These are phyloP conservation scores for Eilema caniola DNA, from an alignment of 2,888 invertebrate species.

Conservation along the genomic window DNA sequence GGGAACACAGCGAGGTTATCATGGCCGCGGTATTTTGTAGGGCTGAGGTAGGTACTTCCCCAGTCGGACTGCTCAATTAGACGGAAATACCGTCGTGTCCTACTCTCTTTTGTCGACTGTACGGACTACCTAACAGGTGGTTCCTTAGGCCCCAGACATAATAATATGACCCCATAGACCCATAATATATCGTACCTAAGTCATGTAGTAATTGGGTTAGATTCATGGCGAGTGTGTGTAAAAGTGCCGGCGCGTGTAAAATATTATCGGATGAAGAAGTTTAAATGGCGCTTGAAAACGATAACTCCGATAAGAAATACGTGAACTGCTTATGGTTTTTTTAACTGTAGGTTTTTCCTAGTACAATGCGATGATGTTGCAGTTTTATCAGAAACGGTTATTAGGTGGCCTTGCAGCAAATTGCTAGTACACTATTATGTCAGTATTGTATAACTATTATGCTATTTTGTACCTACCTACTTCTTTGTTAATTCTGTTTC, in stretches of 20 bases:
- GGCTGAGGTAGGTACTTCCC: too few species aligned
- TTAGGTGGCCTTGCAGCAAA: slow-evolving; percentile 12
- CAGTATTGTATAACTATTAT: neutral
- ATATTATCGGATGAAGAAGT: slow-evolving; percentile 33
- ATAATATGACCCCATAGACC: neutral
- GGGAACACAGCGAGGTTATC: too few species aligned
- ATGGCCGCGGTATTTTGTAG: too few species aligned
- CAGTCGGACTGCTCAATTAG: too few species aligned
- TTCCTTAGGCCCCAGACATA: neutral
- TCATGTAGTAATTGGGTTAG: neutral
- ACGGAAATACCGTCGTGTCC: too few species aligned
- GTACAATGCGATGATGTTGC: neutral
- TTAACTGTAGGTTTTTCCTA: neutral
- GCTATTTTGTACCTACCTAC: neutral
- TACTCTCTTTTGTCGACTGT: too few species aligned
- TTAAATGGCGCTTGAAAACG: slow-evolving; percentile 23
- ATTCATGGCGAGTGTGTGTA: neutral
- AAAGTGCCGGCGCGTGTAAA: slow-evolving; percentile 9
- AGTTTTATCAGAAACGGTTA: slow-evolving; percentile 1
- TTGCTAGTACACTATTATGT: slow-evolving; percentile 8
- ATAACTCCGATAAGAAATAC: slow-evolving; percentile 39
- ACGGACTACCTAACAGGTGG: neutral
- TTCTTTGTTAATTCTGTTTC: neutral
- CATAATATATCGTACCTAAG: neutral
- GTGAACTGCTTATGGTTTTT: slow-evolving; percentile 12